Conservation (phyloP, 2,113 vertebrate genomes). For the Misgurnus mizolepis region DNA sequence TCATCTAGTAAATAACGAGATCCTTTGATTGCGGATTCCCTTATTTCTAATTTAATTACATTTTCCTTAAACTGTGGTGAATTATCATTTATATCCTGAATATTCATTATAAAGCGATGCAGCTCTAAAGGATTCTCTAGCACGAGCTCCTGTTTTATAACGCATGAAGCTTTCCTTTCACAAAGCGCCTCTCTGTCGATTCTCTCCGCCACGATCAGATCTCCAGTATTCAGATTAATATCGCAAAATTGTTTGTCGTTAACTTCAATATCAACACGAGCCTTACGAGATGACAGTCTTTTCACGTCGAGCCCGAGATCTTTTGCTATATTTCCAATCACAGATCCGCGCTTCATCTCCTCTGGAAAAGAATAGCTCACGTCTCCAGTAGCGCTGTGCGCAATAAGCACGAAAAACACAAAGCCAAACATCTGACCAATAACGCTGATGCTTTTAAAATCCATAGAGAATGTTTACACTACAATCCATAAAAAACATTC, state of each 20-base stretch:
- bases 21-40: no score
- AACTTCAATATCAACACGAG: constrained; percentile 60
- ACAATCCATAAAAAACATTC: neutral
- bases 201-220: constrained; percentile 56
- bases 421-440: neutral
- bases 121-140: constrained; percentile 14
- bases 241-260: constrained; percentile 63
- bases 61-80: no score
- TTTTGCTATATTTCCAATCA: constrained; percentile 67
- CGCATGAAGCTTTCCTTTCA: neutral
- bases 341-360: constrained; percentile 63
- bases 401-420: neutral
- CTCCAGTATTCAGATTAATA: constrained; percentile 67
- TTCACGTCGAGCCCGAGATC: constrained; percentile 64
- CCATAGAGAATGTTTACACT: neutral
- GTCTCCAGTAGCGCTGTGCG: constrained; percentile 36
- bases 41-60: no score
- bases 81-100: no score
- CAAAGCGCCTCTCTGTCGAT: constrained; percentile 4
- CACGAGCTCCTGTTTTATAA: neutral
- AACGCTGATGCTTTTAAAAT: constrained; percentile 51
- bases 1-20: no score
- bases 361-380: constrained; percentile 66
- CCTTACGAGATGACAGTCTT: constrained; percentile 51
- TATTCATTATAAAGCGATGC: neutral